Base-by-base conservation (phyloP, 2,797 vertebrate species). In the Parotocinclus haroldoi region DNA sequence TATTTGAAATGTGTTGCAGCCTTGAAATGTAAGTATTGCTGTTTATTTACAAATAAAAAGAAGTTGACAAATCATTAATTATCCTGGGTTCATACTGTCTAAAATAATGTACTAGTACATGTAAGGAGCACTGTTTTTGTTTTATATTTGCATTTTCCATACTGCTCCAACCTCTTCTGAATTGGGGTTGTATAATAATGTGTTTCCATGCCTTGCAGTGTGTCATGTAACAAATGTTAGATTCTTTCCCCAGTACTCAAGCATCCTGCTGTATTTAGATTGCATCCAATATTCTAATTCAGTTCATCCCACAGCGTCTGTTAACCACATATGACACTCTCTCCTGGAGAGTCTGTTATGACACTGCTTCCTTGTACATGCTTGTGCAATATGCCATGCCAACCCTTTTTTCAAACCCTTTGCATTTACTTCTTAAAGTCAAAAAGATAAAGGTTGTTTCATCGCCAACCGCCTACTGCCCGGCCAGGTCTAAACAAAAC, bases 381-480 rank as follows among this genome's bases (percentile, higher is more conserved):
- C 64, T 58, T 69, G 64, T n/a, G n/a, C n/a, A 77, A 63, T 68
- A 51, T 50, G 38, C 49, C 68, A 44, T 68, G 73, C 68, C 73
- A 76, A 58, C 63, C 66, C 46, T 74, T 69, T 68, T n/a, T n/a
- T n/a, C n/a, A n/a, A n/a, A n/a, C n/a, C n/a, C n/a, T 68, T 57
- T 46, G n/a, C 11, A 18, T 60, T 72, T 51, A 76, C 65, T 73
- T 59, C 72, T 72, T 75, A 71, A 60, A 79, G 66, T 78, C 50
- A 63, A 60, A 42, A 53, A 75, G 71, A 71, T 72, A 69, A 70
- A 73, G 72, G 63, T 78, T 72, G 80, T 80, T 42, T 79, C 75
- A 79, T 81, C 74, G 76, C 76, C 38, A 50, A 71, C 73, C 50
- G 75, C 66, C 69, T 61, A 75, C 76, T 78, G 68, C 71, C 65